phyloP scores from a whole-genome alignment of 2,113 vertebrate genomes.

The Charina bottae region DNA sequence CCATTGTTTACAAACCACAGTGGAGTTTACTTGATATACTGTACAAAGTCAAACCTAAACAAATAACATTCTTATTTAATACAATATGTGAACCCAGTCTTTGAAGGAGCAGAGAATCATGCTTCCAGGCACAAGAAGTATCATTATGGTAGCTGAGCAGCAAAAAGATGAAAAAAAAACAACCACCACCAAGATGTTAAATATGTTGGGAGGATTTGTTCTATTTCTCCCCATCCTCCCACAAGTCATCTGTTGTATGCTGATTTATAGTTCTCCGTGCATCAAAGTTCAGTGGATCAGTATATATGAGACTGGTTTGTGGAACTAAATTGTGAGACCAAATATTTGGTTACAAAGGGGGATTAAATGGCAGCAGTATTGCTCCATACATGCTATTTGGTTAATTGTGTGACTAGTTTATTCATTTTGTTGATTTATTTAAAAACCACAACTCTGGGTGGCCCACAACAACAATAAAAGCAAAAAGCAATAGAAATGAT shows the following conservation, averaged over 20 bases:
- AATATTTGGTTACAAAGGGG: not conserved
- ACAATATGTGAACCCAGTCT: not conserved
- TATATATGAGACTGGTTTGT: not conserved
- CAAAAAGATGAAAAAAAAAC: no score
- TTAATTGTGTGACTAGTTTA: not conserved
- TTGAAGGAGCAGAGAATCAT: not conserved
- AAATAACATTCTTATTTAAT: not conserved
- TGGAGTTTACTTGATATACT: not conserved
- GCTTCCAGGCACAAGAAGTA: not conserved
- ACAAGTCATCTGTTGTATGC: not conserved
- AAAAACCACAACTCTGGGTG: not conserved
- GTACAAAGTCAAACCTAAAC: not conserved
- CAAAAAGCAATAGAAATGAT: not conserved
- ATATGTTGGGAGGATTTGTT: not conserved
- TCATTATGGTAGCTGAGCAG: not conserved
- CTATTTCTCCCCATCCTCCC: not conserved
- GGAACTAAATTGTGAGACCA: not conserved
- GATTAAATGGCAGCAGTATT: not conserved
- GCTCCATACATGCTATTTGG: not conserved
- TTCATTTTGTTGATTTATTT: not conserved
- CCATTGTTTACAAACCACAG: not conserved
- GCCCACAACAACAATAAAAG: not conserved
- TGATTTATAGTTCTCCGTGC: not conserved
- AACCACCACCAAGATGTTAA: not conserved
- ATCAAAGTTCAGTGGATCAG: not conserved